Conservation (phyloP, 64 coral and sea anemone species). For the Stichodactyla mertensii region DNA sequence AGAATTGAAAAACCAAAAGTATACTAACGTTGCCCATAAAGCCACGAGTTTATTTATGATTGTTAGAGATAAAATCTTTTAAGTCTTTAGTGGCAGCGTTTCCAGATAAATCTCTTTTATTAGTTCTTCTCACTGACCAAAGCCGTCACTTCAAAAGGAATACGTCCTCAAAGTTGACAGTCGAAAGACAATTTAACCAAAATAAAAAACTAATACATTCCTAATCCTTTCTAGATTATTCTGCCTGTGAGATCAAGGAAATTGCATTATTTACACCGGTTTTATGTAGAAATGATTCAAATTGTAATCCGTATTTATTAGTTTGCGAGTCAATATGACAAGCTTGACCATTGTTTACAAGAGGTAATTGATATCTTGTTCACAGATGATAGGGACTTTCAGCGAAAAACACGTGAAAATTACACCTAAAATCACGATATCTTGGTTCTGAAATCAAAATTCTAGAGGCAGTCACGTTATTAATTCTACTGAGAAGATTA, state of each 20-base stretch:
- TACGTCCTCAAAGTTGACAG: neutral
- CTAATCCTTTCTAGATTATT: neutral
- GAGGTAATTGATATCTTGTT: slow-evolving; percentile 8
- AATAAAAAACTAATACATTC: neutral
- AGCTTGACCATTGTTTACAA: neutral
- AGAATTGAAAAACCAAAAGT: too few species aligned
- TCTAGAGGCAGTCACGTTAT: neutral
- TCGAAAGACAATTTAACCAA: neutral
- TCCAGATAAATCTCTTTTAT: neutral
- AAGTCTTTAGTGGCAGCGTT: neutral
- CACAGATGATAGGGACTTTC: neutral
- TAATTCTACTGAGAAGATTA: neutral
- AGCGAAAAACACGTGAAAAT: neutral
- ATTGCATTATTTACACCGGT: neutral
- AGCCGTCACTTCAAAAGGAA: neutral
- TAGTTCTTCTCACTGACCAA: neutral
- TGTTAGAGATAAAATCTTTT: neutral
- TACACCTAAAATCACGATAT: neutral
- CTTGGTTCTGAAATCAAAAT: neutral
- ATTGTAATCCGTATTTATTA: neutral
- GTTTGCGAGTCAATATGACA: neutral
- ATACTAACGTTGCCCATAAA: neutral
- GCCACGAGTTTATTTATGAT: neutral
- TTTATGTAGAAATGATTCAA: neutral
- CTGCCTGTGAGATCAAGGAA: neutral